Percentiles rank a stretch among this genome's conserved stretches.
These are phyloP conservation scores for Drosophila barbarae DNA, from an alignment of 2,888 invertebrate species.

Conservation along the genomic window DNA sequence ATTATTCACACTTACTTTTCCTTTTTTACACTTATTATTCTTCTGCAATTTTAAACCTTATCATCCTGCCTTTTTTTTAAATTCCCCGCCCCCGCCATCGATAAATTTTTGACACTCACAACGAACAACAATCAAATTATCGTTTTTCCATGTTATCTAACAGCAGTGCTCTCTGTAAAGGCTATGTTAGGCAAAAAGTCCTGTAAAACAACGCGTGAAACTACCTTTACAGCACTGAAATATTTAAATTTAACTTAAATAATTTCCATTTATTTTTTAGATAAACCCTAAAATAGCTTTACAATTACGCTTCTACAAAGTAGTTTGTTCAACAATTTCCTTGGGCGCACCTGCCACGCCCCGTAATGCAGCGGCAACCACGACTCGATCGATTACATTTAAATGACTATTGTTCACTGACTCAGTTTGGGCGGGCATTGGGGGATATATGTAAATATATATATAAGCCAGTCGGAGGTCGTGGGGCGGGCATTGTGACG, in stretches of 20 bases:
- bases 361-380: slow-evolving; percentile 28
- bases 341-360: slow-evolving; percentile 28
- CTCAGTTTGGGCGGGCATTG: slow-evolving; percentile 44
- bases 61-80: background rate
- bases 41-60: background rate
- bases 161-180: background rate
- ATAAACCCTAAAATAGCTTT: slow-evolving; percentile 26
- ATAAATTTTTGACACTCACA: slow-evolving; percentile 1
- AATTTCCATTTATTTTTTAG: slow-evolving; percentile 61
- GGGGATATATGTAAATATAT: background rate
- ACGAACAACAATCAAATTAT: background rate
- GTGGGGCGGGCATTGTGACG: slow-evolving; percentile 15
- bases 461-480: slow-evolving; percentile 2
- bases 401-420: slow-evolving; percentile 70
- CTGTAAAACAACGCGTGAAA: fast-evolving
- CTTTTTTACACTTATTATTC: no score
- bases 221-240: background rate
- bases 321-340: slow-evolving; percentile 52
- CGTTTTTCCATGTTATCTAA: background rate
- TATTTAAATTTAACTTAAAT: slow-evolving; percentile 26
- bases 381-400: slow-evolving; percentile 61
- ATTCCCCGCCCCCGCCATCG: background rate
- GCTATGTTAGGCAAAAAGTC: background rate
- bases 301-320: slow-evolving; percentile 32
- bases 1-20: no score